Evolutionary conservation across 1,140 invertebrate genomes (phyloP).

Genomic region (Coelopa frigida): DNA sequence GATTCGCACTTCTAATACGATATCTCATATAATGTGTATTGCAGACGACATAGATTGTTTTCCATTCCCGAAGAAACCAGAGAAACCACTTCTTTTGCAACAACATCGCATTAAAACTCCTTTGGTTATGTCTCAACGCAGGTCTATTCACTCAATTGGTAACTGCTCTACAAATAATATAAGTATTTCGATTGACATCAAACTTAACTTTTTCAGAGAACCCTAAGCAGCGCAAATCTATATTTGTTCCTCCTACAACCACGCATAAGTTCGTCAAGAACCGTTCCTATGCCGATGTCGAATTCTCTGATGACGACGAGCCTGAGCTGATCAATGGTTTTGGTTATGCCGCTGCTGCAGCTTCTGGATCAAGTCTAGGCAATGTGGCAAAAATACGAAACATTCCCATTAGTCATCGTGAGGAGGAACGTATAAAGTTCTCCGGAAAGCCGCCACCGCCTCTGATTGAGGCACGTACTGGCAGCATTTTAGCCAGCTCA

Average conservation of each 20-base stretch:
- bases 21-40: not conserved
- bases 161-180: too few species aligned
- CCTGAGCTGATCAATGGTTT: conserved; percentile 6
- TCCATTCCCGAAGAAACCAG: conserved; percentile 4
- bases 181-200: too few species aligned
- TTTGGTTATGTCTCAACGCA: conserved; percentile 9
- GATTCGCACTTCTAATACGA: not conserved
- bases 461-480: conserved; percentile 13
- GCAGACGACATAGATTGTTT: conserved; percentile 8
- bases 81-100: conserved; percentile 8
- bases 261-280: conserved; percentile 12
- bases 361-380: not conserved
- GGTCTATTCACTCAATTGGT: conserved; percentile 10
- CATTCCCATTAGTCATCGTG: conserved; percentile 12
- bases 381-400: conserved; percentile 5
- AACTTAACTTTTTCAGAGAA: conserved; percentile 10
- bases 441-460: conserved; percentile 11
- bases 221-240: conserved; percentile 11
- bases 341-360: not conserved
- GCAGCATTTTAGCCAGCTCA: conserved; percentile 11
- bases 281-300: conserved; percentile 14
- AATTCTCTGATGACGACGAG: conserved; percentile 18
- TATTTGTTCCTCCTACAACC: conserved; percentile 10
- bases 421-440: conserved; percentile 2
- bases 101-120: conserved; percentile 7